Evolutionary conservation across 1,140 invertebrate species (phyloP), one percentile per base, ranked within the genome.

Genomic region (Panonychus citri): DNA sequence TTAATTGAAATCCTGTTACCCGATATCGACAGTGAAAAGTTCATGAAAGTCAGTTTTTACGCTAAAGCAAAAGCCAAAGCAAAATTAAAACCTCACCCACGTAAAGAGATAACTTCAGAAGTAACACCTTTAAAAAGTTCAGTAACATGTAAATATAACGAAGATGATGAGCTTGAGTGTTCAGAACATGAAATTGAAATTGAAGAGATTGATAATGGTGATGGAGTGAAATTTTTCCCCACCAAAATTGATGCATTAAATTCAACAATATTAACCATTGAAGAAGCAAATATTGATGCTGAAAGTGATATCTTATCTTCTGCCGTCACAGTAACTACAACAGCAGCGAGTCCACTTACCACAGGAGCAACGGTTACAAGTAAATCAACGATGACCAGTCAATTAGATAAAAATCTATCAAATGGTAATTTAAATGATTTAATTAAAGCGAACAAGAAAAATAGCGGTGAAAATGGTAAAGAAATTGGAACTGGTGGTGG

Each of bases 1-100:
- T 76, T 90, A 12, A 79, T 83, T 48, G 66, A 67, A 52, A 62
- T 61, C 25, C 54, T 68, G 25, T 51, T 65, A 15, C 53, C 61
- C 15, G 57, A 65, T 37, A 56, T 63, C 7, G 49, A 61, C 27
- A 57, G 66, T 62, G 58, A 19, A 40, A 53, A 55, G 37, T 61
- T 68, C 55, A 27, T 27, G 34, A 46, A 61, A 49, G 52, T 65
- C 50, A 76, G 61, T 69, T 87, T 57, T 67, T 79, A 60, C 21
- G 7, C 40, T n/a, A 37, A 39, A 42, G 56, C 28, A 24, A 48
- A 26, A 34, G 19, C 15, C 15, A 49, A 48, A 19, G 12, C 37
- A 2, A 19, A 56, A 56, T 7, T 46, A 24, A 51, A 46, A 46
- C 13, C 28, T 7, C 28, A 13, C 17, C 13, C n/a, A 27, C 10